phyloP scores from a whole-genome alignment of 2,888 invertebrate genomes.

The Siphlonurus alternatus region DNA sequence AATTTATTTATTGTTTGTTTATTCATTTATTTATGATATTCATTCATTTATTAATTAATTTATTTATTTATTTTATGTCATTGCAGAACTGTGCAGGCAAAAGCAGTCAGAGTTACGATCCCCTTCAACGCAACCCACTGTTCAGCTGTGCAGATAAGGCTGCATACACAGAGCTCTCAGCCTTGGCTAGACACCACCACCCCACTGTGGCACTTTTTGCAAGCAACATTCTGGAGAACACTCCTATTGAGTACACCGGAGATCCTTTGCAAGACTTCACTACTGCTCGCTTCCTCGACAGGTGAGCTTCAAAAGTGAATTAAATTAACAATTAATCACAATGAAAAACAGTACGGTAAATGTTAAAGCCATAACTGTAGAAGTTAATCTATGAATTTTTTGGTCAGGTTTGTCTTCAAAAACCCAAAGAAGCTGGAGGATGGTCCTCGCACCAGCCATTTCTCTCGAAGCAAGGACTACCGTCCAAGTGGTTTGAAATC shows the following conservation, averaged over 20 bases:
- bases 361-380: no score
- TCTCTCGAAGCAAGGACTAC: slow-evolving; percentile 50
- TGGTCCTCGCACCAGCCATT: slow-evolving; percentile 27
- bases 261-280: slow-evolving; percentile 90
- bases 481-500: slow-evolving; percentile 49
- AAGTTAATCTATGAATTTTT: no score
- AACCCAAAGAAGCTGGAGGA: slow-evolving; percentile 45
- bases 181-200: slow-evolving; percentile 64
- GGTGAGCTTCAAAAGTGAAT: slow-evolving; percentile 91
- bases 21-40: no score
- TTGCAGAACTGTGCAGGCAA: background rate
- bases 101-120: slow-evolving; percentile 36
- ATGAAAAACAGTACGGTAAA: no score
- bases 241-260: slow-evolving; percentile 68
- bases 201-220: slow-evolving; percentile 86
- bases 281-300: slow-evolving; percentile 76
- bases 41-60: no score
- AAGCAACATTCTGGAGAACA: slow-evolving; percentile 48
- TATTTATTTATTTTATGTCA: no score
- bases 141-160: slow-evolving; percentile 61
- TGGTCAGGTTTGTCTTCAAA: background rate
- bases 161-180: slow-evolving; percentile 55
- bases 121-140: slow-evolving; percentile 63
- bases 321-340: no score
- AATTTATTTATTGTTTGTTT: no score